Base-by-base conservation (phyloP, 2,888 invertebrate species). In the Galerucella pusilla region DNA sequence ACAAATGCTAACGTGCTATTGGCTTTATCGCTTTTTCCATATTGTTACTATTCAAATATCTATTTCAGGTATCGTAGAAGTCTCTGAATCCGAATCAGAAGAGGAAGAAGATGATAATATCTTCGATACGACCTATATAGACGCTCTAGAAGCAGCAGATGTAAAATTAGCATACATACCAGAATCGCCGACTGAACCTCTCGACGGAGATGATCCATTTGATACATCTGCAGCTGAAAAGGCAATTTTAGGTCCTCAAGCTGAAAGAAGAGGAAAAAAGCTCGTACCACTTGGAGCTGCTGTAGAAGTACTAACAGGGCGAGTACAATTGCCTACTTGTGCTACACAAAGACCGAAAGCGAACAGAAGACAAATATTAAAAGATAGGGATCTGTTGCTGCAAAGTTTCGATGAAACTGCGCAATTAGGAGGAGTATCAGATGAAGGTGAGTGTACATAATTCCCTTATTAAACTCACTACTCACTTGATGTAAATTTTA, bases 201-300 rank as follows among this genome's bases (percentile, higher is more conserved):
- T 82, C 45, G 81, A 81, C n/a, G 82, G 80, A 4, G 92, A 92
- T 81, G 94, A 94, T 88, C 95, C 96, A 0, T 97, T 97, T 84
- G 97, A 97, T 84, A 97, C 97, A 10, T 94, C 95, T 0, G 94
- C 93, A 83, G 96, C 96, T 11, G 96, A 96, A 80, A 93, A 93
- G 81, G 91, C 96, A 65, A 94, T 96, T 60, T 92, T 93, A 84
- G 93, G 94, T 28, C 93, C 93, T 68, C 94, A 94, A 81, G 91
- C 91, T 75, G 90, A 90, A 79, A 91, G 91, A 79, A 92, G 92
- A 83, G 95, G 94, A 12, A 93, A 94, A 84, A 95, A 94, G 84
- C 90, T 93, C 25, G 92, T 96, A 14, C 94, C 94, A 83, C 91
- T 96, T 77, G 96, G 96, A 10, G 91, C 94, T 73, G 96, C 96